Percentiles rank a stretch among this genome's conserved stretches.
Evolutionary conservation across 92 coral and sea anemone species (phyloP).

Genomic region (Isaurus tuberculatus): DNA sequence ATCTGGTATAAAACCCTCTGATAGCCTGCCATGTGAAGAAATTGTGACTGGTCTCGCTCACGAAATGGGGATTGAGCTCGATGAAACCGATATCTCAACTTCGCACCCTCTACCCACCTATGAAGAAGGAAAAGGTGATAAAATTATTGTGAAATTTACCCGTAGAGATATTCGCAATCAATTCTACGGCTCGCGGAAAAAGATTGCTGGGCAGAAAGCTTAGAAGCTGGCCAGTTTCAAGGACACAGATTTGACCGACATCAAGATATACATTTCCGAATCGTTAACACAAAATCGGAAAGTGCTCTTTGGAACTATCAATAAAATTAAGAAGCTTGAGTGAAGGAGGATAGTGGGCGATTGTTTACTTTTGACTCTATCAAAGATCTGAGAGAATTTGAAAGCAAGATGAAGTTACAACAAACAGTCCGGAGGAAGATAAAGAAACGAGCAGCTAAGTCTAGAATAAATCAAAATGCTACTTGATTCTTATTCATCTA

Average conservation of each 20-base stretch:
- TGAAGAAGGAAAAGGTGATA: constrained; percentile 29
- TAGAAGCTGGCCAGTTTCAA: not conserved
- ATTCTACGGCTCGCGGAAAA: constrained; percentile 46
- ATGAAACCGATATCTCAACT: constrained; percentile 20
- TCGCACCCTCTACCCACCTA: constrained; percentile 47
- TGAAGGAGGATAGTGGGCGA: constrained; percentile 31
- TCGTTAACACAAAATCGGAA: constrained; percentile 11
- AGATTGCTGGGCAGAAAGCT: constrained; percentile 36
- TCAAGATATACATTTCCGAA: not conserved
- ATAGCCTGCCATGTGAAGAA: constrained; percentile 23
- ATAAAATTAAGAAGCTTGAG: constrained; percentile 1
- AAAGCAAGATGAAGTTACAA: not conserved
- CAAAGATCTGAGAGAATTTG: not conserved
- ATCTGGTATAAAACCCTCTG: constrained; percentile 28
- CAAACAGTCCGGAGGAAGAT: not conserved
- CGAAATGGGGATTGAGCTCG: constrained; percentile 33
- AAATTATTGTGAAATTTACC: constrained; percentile 55
- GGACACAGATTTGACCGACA: not conserved
- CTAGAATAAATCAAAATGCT: not conserved
- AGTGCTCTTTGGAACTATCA: not conserved
- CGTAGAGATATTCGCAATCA: constrained; percentile 38
- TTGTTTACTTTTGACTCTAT: not conserved
- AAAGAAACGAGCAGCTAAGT: not conserved
- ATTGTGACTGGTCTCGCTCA: constrained; percentile 29
- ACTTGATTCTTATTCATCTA: not conserved